phyloP scores from a whole-genome alignment of 2,113 vertebrate species.

The Todiramphus chloris region DNA sequence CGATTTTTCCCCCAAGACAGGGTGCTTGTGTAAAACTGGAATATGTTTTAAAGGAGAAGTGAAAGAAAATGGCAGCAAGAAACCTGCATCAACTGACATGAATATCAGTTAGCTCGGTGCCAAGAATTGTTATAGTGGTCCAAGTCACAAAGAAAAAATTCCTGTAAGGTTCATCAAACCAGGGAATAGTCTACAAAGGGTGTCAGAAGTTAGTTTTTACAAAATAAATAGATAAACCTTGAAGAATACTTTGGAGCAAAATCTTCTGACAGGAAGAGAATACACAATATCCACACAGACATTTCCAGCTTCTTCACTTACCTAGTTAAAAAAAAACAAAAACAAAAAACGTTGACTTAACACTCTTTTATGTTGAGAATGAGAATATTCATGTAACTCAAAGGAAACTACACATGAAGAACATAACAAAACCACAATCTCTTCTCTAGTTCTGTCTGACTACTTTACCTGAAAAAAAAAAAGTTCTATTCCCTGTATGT shows the following conservation, averaged over 20 bases:
- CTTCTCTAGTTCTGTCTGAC: neutral
- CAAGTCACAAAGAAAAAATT: neutral
- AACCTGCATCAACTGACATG: neutral
- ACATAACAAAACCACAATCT: neutral
- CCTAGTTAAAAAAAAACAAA: neutral
- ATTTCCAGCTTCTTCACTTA: neutral
- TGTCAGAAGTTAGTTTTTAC: neutral
- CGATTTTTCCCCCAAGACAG: neutral
- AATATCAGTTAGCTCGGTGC: neutral
- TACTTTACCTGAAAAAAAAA: neutral
- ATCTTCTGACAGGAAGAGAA: neutral
- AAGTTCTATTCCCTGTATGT: neutral
- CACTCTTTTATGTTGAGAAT: neutral
- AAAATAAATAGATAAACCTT: neutral
- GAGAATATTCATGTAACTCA: neutral
- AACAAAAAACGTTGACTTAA: neutral
- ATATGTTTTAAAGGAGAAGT: neutral
- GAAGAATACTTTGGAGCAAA: neutral
- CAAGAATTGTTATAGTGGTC: neutral
- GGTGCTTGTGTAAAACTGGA: neutral
- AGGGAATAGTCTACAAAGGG: neutral
- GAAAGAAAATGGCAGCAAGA: neutral
- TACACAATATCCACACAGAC: neutral
- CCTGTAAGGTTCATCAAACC: neutral
- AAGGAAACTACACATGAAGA: neutral